Evolutionary conservation across 1,140 invertebrate species (phyloP), one percentile per base, ranked within the genome.

Genomic region (Acromyrmex heyeri): DNA sequence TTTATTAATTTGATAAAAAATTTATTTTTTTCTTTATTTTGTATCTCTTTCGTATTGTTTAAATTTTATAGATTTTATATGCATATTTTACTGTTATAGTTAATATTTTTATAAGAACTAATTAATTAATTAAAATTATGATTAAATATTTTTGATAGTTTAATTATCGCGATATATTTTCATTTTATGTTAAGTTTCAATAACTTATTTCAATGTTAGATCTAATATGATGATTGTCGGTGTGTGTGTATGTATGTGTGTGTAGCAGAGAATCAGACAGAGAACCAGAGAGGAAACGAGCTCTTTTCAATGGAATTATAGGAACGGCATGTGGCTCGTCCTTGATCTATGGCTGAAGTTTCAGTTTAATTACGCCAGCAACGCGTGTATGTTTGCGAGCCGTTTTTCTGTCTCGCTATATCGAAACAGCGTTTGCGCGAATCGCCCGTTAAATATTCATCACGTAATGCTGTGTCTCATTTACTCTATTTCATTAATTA

Each of bases 331-430:
- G 27, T 48, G 48, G n/a, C 30, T 53, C 48, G 81, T 85, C 81
- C 81, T 85, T 85, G 81, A 62, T 85, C 81, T 76, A 64, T n/a
- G 81, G 21, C 70, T 85, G 14, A 75, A 64, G 81, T 85, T 85
- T 85, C 81, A 85, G 7, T 44, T 75, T 75, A 85, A 85, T 85
- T 85, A 85, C 64, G 65, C 30, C 38, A 30, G n/a, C 70, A 83
- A 83, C 44, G 48, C 7, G 44, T 48, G 64, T 16, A 34, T 21
- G 38, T 62, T 55, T 2, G 57, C 38, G 4, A 79, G 62, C 38
- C 59, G 30, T 81, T 81, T 70, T 81, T 70, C 64, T 44, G 21
- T 67, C 21, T 16, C 14, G 50, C 21, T 70, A 27, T 16, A 38
- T 81, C 16, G 14, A 44, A n/a, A 38, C 30, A 27, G 16, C 12